These are phyloP conservation scores for Platycheirus rosarum DNA, from an alignment of 2,888 invertebrate species.

Conservation along the genomic window DNA sequence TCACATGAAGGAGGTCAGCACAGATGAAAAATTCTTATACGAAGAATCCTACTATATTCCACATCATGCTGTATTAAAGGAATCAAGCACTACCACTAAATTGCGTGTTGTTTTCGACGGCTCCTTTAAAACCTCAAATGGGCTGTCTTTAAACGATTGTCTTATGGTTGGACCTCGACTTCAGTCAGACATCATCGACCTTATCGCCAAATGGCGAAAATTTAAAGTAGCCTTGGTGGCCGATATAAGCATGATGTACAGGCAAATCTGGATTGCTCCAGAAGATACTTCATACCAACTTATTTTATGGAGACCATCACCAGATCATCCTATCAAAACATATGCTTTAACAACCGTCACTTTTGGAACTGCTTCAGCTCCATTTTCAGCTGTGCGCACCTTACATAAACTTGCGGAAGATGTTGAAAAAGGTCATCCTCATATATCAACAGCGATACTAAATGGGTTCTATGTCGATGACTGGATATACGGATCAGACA, in stretches of 20 bases:
- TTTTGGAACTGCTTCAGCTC: slow-evolving; percentile 68
- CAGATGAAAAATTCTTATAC: not conserved
- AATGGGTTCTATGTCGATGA: slow-evolving; percentile 72
- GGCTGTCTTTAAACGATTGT: slow-evolving; percentile 6
- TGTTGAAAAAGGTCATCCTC: slow-evolving; percentile 68
- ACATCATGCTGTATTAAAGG: slow-evolving; percentile 10
- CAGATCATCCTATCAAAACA: slow-evolving; percentile 37
- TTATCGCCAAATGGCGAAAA: slow-evolving; percentile 22
- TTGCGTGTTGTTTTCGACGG: slow-evolving; percentile 2
- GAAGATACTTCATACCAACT: slow-evolving; percentile 42
- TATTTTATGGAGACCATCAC: slow-evolving; percentile 46
- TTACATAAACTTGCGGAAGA: slow-evolving; percentile 67
- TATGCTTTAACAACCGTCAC: slow-evolving; percentile 69
- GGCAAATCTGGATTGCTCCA: slow-evolving; percentile 34
- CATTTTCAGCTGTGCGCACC: slow-evolving; percentile 64
- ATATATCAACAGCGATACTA: slow-evolving; percentile 50
- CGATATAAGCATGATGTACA: slow-evolving; percentile 15
- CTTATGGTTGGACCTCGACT: slow-evolving; percentile 20
- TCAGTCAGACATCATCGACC: slow-evolving; percentile 25
- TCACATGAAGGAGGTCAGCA: slow-evolving; percentile 17
- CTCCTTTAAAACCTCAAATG: slow-evolving; percentile 17
- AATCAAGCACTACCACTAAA: slow-evolving; percentile 24
- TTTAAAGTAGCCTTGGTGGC: slow-evolving; percentile 10
- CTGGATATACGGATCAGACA: slow-evolving; percentile 34
- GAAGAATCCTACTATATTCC: slow-evolving; percentile 8